phyloP scores from a whole-genome alignment of 2,113 vertebrate species.

The Hydrolagus affinis region DNA sequence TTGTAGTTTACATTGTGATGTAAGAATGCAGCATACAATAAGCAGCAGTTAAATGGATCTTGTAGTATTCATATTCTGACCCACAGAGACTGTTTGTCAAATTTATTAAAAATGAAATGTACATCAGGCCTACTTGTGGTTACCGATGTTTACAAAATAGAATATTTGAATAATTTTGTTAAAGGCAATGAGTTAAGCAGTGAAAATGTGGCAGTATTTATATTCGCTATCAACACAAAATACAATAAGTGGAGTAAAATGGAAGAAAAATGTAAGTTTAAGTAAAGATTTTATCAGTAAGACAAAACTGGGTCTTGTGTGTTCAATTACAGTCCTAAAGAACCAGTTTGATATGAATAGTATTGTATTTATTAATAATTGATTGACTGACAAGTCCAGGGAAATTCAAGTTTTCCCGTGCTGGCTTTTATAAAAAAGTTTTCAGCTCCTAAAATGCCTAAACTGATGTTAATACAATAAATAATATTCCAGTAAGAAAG shows the following conservation, averaged over 20 bases:
- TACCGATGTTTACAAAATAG: not conserved
- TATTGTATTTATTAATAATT: conserved; percentile 13
- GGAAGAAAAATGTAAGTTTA: not conserved
- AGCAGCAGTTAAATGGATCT: not conserved
- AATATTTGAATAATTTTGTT: conserved; percentile 8
- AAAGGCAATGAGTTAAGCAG: not conserved
- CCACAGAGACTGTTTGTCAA: not conserved
- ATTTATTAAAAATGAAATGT: conserved; percentile 17
- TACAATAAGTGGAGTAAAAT: not conserved
- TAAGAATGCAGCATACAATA: not conserved
- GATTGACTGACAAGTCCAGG: not conserved
- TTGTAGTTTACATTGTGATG: not conserved
- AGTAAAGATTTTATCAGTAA: not conserved
- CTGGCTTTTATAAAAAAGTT: not conserved
- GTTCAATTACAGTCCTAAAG: not conserved
- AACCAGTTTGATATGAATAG: not conserved
- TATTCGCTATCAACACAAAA: conserved; percentile 6
- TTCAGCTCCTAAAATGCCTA: not conserved
- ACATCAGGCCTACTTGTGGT: not conserved
- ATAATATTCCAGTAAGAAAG: not conserved
- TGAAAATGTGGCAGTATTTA: not conserved
- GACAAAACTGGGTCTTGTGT: not conserved
- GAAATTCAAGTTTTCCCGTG: not conserved
- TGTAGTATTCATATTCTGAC: not conserved
- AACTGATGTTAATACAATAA: not conserved